A percentile compares a stretch with the other conserved stretches of the same genome.
Evolutionary conservation across 2,797 vertebrate species (phyloP).

Genomic region (Euthynnus affinis): DNA sequence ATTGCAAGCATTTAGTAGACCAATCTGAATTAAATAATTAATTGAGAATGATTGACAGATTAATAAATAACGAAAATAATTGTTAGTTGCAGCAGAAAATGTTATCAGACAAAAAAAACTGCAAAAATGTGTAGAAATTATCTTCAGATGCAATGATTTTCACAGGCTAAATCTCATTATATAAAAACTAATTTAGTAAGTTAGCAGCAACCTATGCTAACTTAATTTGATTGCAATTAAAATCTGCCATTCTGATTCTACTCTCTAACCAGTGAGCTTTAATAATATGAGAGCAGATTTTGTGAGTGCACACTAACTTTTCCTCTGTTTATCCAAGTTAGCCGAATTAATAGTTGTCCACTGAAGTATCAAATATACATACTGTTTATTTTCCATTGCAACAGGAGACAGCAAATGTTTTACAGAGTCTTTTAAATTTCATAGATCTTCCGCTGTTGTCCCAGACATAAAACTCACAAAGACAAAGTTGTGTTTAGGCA

Average conservation of each 20-base stretch:
- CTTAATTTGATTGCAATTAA: not conserved
- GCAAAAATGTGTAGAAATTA: not conserved
- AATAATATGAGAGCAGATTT: not conserved
- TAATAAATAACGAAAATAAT: not conserved
- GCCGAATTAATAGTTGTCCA: constrained; percentile 8
- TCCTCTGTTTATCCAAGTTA: constrained; percentile 13
- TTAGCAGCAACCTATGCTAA: not conserved
- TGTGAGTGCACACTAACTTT: not conserved
- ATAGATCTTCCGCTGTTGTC: constrained; percentile 34
- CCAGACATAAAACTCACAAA: constrained; percentile 46
- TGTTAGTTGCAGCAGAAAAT: not conserved
- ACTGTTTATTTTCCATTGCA: constrained; percentile 67
- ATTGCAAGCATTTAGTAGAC: not conserved
- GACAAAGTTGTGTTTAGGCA: constrained; percentile 65
- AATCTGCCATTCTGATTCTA: not conserved
- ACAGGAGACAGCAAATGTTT: constrained; percentile 64
- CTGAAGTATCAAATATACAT: constrained; percentile 14
- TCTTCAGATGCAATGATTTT: not conserved
- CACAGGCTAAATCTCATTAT: not conserved
- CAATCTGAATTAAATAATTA: not conserved
- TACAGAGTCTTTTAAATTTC: constrained; percentile 26
- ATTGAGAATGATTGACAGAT: not conserved
- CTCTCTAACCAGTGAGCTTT: not conserved
- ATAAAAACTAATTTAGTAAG: not conserved
- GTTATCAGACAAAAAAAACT: not conserved